Evolutionary conservation across 2,113 vertebrate genomes (phyloP).

Genomic region (Sinocyclocheilus rhinocerous): DNA sequence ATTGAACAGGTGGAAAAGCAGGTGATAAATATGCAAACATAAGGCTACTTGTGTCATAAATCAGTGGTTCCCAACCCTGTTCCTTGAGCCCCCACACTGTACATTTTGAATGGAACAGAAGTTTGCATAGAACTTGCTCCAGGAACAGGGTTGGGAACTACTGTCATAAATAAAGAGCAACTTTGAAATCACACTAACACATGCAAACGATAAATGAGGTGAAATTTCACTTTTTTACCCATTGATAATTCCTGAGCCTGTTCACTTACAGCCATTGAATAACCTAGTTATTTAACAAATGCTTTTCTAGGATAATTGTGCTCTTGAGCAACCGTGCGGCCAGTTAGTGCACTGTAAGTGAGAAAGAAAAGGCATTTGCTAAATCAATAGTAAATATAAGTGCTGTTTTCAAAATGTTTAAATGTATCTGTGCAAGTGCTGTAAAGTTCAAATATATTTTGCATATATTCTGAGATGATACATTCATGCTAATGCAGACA

Average conservation of each 20-base stretch:
- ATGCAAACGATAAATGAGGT: not conserved
- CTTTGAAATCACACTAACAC: not conserved
- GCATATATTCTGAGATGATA: not conserved
- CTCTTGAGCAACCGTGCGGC: not conserved
- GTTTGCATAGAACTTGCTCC: too few species aligned
- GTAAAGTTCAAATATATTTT: not conserved
- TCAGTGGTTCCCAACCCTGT: too few species aligned
- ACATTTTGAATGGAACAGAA: not conserved
- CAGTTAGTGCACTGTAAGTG: not conserved
- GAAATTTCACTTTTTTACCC: not conserved
- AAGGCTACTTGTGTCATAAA: not conserved
- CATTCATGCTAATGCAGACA: not conserved
- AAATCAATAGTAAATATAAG: not conserved
- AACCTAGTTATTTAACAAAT: not conserved
- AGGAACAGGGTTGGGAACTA: too few species aligned
- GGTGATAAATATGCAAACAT: slow-evolving; percentile 13
- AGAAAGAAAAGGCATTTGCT: not conserved
- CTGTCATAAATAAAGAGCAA: not conserved
- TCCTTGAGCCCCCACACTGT: too few species aligned
- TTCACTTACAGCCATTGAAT: not conserved
- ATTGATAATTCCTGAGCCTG: not conserved
- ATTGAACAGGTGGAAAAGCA: slow-evolving; percentile 8
- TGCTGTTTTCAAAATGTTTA: not conserved
- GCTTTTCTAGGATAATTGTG: not conserved
- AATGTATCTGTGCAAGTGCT: not conserved